Evolutionary conservation across 2,797 vertebrate genomes (phyloP), one percentile per base, ranked within the genome.

Genomic region (Podarcis siculus): DNA sequence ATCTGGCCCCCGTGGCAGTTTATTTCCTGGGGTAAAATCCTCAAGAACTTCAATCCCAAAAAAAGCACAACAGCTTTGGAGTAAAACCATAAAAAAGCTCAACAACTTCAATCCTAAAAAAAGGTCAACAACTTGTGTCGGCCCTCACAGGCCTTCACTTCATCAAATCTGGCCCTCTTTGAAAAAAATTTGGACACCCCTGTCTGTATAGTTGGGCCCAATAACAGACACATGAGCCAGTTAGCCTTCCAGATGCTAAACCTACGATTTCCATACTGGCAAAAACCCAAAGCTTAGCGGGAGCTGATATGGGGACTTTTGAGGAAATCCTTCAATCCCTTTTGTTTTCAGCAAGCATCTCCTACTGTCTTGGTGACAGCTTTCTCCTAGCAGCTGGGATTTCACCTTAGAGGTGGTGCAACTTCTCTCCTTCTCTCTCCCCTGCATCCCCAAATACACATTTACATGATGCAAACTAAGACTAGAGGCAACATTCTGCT

Each of bases 331-430:
- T 86, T 49, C 61, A 2, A 35, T 7, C 25, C 12, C 21, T 3
- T 87, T 87, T 39, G 8, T 49, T 87, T 75, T 75, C 55, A 76
- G 55, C 7, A 75, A 32, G 73, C n/a, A 2, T 0, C 1, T 32
- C 5, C 61, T 8, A 45, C 2, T 72, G 71, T 23, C 0, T 1
- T 0, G 55, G 0, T 27, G 23, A 7, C 1, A 0, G 58, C 37
- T 49, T 69, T 35, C 37, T 30, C 45, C 67, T 0, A 1, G 17
- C 49, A 4, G 27, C 5, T 10, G 39, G n/a, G 64, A 4, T 9
- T 45, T 49, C 39, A 32, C 30, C 67, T 75, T 30, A 19, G 19
- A 4, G n/a, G 12, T 72, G 69, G 69, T n/a, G 76, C 12, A 49
- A 4, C 39, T 15, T 55, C 13, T 55, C 13, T 55, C 49, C 1